Base-by-base conservation (phyloP, 2,797 vertebrate genomes). In the Smutsia gigantea region DNA sequence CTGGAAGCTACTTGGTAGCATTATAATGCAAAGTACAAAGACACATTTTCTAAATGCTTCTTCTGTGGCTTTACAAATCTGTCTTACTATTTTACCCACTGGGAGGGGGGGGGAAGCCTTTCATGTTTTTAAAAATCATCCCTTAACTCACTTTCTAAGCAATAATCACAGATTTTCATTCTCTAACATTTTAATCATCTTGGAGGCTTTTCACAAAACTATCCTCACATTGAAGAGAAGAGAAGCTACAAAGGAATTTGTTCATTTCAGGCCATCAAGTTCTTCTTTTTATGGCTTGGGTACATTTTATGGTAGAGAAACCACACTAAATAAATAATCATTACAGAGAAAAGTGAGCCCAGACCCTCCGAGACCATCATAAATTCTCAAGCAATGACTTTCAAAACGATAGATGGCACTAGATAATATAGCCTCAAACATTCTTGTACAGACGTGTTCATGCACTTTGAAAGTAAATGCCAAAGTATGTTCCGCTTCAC, bases 321-420 rank as follows among this genome's bases (percentile, higher is more conserved):
- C 23, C n/a, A 74, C 6, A 15, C 21, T n/a, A 55, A 17, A 75
- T 57, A 74, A 69, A 92, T 69, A 72, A 72, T 87, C 27, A 66
- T 64, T 39, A 81, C 4, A 13, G 19, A 92, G 86, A 94, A 64
- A 21, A 2, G 37, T 46, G 34, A 94, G 64, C 77, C 7, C 51
- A 95, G 53, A 79, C 55, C 78, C 88, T 95, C 57, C 46, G 39
- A 84, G 77, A 83, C 59, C 90, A 77, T 27, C n/a, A 83, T 72
- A 84, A 92, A 46, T 89, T 86, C 34, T 55, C 25, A 90, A 86
- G 37, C 42, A 51, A 68, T 71, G 42, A 53, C 84, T 97, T 66
- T 81, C 79, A 83, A 46, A 83, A 79, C 95, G 63, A 96, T 34
- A n/a, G 69, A 21, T 82, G 39, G 59, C 6, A 55, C 39, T 72